phyloP scores from a whole-genome alignment of 2,113 vertebrate genomes.

The Daboia siamensis region DNA sequence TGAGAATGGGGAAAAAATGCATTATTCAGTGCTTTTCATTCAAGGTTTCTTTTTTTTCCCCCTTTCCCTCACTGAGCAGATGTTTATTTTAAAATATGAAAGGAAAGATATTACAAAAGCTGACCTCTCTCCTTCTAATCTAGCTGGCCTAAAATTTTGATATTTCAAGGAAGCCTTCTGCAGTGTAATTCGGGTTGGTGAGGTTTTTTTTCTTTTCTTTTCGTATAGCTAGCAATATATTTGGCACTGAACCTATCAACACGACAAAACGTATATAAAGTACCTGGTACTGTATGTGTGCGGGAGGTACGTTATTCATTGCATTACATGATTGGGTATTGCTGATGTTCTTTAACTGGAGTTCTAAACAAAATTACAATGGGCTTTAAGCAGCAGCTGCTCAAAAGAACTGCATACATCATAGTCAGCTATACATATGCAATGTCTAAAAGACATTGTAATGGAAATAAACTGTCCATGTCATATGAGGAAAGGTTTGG shows the following conservation, averaged over 20 bases:
- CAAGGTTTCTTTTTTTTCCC: conserved; percentile 25
- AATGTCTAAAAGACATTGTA: neutral
- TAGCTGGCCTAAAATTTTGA: rapidly evolving
- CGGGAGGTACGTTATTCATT: neutral
- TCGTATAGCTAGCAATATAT: neutral
- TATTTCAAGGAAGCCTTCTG: neutral
- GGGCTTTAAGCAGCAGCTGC: neutral
- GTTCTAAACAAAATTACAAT: neutral
- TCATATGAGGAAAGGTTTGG: neutral
- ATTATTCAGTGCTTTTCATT: conserved; percentile 1
- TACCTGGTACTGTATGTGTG: neutral
- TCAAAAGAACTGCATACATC: neutral
- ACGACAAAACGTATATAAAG: neutral
- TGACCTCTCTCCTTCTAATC: neutral
- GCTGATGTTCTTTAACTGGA: neutral
- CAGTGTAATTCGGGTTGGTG: neutral
- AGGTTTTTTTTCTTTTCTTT: neutral
- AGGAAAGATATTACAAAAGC: conserved; percentile 5
- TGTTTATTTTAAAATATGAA: conserved; percentile 33
- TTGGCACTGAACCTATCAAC: neutral
- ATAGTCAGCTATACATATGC: neutral
- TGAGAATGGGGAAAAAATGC: neutral
- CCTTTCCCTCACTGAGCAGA: conserved; percentile 7
- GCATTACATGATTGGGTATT: neutral
- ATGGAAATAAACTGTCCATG: neutral